Percentiles rank a stretch among this genome's conserved stretches.
These are phyloP conservation scores for Dicrurus megarhynchus DNA, from an alignment of 2,113 vertebrate genomes.

Conservation along the genomic window DNA sequence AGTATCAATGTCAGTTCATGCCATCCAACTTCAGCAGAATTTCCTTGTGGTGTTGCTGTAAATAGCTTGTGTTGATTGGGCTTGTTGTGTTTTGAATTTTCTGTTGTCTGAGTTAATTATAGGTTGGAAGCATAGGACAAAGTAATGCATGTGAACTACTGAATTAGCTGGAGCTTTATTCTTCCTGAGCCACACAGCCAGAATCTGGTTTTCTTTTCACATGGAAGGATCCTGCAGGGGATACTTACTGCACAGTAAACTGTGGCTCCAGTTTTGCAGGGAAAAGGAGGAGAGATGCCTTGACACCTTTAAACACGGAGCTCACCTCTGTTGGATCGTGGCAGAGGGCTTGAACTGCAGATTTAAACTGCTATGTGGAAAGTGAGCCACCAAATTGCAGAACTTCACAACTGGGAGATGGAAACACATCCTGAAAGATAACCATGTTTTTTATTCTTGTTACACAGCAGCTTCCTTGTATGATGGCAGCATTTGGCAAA, in stretches of 20 bases:
- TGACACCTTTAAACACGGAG: background rate
- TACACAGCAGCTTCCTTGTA: background rate
- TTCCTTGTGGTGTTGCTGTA: background rate
- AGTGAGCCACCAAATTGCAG: background rate
- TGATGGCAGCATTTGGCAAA: background rate
- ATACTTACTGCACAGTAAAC: background rate
- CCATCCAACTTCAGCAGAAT: background rate
- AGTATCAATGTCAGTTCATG: background rate
- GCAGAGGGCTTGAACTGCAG: background rate
- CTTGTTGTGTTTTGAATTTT: conserved; percentile 42
- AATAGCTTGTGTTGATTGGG: conserved; percentile 38
- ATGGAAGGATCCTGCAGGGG: background rate
- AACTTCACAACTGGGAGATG: background rate
- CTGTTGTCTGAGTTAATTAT: conserved; percentile 45
- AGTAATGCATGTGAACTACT: background rate
- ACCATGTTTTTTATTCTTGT: background rate
- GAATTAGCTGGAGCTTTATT: conserved; percentile 31
- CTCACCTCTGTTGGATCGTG: background rate
- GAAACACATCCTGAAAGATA: background rate
- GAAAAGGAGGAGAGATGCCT: background rate
- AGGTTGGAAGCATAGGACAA: conserved; percentile 1
- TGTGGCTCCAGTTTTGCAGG: background rate
- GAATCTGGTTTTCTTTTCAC: background rate
- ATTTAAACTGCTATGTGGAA: background rate
- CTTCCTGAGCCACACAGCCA: background rate